Evolutionary conservation across 2,888 invertebrate species (phyloP), one percentile per base, ranked within the genome.

Genomic region (Sipunculus nudus): DNA sequence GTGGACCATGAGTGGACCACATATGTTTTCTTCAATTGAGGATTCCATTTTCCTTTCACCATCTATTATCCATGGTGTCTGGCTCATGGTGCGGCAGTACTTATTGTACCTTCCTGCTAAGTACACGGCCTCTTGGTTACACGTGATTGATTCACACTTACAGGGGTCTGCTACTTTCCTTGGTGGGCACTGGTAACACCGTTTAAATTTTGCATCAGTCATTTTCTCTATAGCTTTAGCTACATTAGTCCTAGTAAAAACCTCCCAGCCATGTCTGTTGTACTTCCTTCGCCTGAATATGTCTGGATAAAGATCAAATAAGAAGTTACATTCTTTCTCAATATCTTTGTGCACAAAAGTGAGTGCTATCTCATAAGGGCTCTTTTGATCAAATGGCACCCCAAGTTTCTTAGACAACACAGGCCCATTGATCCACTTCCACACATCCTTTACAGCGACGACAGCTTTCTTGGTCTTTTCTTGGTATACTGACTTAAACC

Each of bases 11-110:
- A 96, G 84, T 8, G 87, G 87, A 54, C 87, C 87, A 75, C 90
- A 90, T 64, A 97, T 90, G 62, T 93, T 87, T 84, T 97, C 96
- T 82, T 96, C 93, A 1, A 97, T 92, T 0, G 96, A 96, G n/a
- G 90, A 89, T 69, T 91, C 90, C 86, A 92, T 89, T 70, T 91
- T 88, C 53, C 92, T 87, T 65, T 88, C 87, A 0, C 94, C 93
- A 70, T 91, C 89, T 54, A 95, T 86, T 55, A 94, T 83, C 96
- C 97, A 98, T 0, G 97, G 97, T 0, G 96, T 94, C 86, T 99
- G 98, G 52, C 94, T 92, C 29, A 99, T 16, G 21, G 26, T 16
- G 21, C 21, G 13, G 26, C 5, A 25, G 43, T 26, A 19, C 13
- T 16, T 25, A 43, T 21, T 21, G 26, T 19, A 63, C 66, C 46